phyloP scores from a whole-genome alignment of 64 coral and sea anemone species.

The Montipora efflorescens region DNA sequence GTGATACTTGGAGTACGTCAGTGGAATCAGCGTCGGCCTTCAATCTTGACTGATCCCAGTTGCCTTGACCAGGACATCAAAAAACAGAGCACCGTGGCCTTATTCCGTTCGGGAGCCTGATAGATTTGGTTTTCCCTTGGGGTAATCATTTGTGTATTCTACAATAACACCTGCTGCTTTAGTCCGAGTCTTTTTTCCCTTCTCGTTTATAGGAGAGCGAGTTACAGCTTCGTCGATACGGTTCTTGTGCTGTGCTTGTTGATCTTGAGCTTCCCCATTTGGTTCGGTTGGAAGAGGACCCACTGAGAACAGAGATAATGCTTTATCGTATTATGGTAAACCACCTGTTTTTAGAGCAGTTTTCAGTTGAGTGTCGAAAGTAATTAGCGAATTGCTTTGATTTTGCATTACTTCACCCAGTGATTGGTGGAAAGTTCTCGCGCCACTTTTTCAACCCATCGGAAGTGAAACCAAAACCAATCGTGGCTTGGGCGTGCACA shows the following conservation, averaged over 20 bases:
- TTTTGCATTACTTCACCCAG: too few relatives aligned
- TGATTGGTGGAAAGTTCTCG: too few relatives aligned
- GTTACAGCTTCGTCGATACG: conserved; percentile 79
- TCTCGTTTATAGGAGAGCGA: conserved; percentile 80
- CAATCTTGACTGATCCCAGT: too few relatives aligned
- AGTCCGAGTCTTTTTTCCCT: neutral
- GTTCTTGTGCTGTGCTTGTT: conserved; percentile 86
- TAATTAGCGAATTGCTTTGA: too few relatives aligned
- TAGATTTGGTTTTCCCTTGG: neutral
- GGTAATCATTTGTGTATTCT: neutral
- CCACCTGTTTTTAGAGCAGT: neutral
- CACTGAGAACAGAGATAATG: conserved; percentile 92
- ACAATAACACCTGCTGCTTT: too few relatives aligned
- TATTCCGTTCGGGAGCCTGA: neutral
- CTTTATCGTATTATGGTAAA: conserved; percentile 93
- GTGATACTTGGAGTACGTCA: too few relatives aligned
- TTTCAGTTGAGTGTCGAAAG: neutral
- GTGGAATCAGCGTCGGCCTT: too few relatives aligned
- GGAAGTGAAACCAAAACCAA: too few relatives aligned
- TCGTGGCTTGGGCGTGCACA: too few relatives aligned
- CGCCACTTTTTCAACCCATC: too few relatives aligned
- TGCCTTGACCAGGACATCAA: too few relatives aligned
- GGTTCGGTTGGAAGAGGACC: conserved; percentile 94
- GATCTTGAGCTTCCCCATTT: conserved; percentile 97
- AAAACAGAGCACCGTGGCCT: too few relatives aligned